These are phyloP conservation scores for Halyomorpha halys DNA, from an alignment of 1,140 invertebrate species.

Conservation along the genomic window DNA sequence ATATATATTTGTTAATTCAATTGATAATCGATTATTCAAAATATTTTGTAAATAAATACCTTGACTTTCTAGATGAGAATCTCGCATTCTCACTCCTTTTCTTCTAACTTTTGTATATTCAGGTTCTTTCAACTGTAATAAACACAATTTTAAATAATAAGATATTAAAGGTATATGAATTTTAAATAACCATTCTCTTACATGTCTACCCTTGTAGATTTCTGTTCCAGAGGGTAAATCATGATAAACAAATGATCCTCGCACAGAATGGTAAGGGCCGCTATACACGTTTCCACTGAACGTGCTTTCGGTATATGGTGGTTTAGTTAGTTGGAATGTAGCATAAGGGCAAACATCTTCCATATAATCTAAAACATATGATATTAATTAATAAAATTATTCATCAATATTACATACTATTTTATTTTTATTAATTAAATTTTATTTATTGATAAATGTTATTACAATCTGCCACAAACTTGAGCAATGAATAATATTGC, in stretches of 20 bases:
- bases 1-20: too few species aligned
- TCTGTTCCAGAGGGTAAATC: conserved; percentile 49
- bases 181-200: conserved; percentile 33
- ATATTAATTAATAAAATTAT: too few species aligned
- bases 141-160: neutral
- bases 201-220: conserved; percentile 46
- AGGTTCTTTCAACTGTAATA: conserved; percentile 56
- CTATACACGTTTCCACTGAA: conserved; percentile 80
- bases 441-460: too few species aligned
- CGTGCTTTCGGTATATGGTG: conserved; percentile 73
- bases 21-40: too few species aligned
- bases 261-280: conserved; percentile 70
- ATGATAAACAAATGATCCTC: conserved; percentile 82
- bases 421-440: too few species aligned
- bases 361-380: conserved; percentile 56
- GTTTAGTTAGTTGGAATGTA: conserved; percentile 78
- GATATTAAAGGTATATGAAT: conserved; percentile 33
- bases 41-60: conserved; percentile 41
- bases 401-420: too few species aligned
- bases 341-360: conserved; percentile 86
- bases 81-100: conserved; percentile 61
- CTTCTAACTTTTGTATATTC: conserved; percentile 69
- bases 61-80: conserved; percentile 69
- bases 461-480: too few species aligned
- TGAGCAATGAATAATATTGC: too few species aligned